phyloP scores from a whole-genome alignment of 1,140 invertebrate species.

The Lutraria rhynchaena region DNA sequence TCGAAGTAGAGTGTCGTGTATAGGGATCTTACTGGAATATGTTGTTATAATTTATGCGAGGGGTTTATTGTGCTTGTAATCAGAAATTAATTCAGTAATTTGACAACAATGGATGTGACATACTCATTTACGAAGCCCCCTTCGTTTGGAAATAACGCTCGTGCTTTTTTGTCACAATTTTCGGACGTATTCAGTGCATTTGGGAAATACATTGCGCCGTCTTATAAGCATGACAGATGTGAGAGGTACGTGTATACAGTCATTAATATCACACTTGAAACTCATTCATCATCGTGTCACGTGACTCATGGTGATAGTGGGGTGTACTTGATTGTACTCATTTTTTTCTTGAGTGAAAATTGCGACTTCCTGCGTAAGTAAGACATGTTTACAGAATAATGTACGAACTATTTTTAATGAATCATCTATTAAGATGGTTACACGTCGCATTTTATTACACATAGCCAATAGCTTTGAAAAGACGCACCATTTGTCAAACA shows the following conservation, averaged over 20 bases:
- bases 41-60: neutral
- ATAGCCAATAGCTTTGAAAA: too few species aligned
- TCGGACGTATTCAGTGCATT: conserved; percentile 98
- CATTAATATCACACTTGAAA: too few species aligned
- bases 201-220: conserved; percentile 96
- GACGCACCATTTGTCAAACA: too few species aligned
- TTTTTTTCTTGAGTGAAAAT: too few species aligned
- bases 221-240: conserved; percentile 97
- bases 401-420: too few species aligned
- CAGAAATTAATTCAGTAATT: neutral
- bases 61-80: neutral
- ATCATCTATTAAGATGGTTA: too few species aligned
- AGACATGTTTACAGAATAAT: too few species aligned
- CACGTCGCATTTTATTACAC: too few species aligned
- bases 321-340: too few species aligned
- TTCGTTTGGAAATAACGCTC: conserved; percentile 70
- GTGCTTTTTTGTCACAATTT: conserved; percentile 88
- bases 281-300: too few species aligned
- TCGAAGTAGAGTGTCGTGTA: neutral
- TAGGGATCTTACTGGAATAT: neutral
- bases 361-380: too few species aligned
- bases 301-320: too few species aligned
- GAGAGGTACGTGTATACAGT: conserved; percentile 87
- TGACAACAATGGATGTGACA: conserved; percentile 54
- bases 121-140: conserved; percentile 75